phyloP scores from a whole-genome alignment of 2,888 invertebrate genomes.

The Carterocephalus palaemon region DNA sequence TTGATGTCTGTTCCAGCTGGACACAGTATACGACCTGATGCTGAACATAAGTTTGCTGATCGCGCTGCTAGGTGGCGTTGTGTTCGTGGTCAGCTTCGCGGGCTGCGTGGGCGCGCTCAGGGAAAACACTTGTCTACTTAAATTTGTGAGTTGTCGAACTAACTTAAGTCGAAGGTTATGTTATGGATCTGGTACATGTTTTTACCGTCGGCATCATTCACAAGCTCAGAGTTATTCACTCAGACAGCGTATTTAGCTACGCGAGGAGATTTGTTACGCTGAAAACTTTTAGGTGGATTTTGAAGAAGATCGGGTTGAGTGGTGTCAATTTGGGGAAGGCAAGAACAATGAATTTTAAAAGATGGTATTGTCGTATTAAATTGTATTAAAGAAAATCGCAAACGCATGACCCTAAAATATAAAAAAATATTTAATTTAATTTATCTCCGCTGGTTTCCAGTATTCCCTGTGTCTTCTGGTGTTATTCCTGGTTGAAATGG shows the following conservation, averaged over 20 bases:
- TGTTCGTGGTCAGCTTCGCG: constrained; percentile 96
- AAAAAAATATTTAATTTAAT: background rate
- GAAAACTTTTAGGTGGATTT: no score
- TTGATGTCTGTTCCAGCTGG: constrained; percentile 81
- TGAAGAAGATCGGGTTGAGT: no score
- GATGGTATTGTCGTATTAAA: no score
- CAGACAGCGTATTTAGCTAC: no score
- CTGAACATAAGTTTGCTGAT: constrained; percentile 94
- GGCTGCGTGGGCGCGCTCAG: constrained; percentile 94
- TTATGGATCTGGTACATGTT: background rate
- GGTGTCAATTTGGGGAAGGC: no score
- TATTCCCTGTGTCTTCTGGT: constrained; percentile 93
- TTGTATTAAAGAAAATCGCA: no score
- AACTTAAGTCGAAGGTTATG: background rate
- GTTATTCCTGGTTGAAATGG: constrained; percentile 94
- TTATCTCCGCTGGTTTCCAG: constrained; percentile 68
- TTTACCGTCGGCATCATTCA: background rate
- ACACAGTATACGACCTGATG: constrained; percentile 93
- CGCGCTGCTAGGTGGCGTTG: constrained; percentile 91
- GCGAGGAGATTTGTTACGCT: no score
- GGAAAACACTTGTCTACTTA: constrained; percentile 94
- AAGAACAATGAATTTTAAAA: no score
- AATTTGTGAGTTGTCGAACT: constrained; percentile 83
- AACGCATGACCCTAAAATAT: background rate
- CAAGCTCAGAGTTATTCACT: no score